Evolutionary conservation across 1,140 invertebrate species (phyloP), one percentile per base, ranked within the genome.

Genomic region (Drosophila pseudoananassae): DNA sequence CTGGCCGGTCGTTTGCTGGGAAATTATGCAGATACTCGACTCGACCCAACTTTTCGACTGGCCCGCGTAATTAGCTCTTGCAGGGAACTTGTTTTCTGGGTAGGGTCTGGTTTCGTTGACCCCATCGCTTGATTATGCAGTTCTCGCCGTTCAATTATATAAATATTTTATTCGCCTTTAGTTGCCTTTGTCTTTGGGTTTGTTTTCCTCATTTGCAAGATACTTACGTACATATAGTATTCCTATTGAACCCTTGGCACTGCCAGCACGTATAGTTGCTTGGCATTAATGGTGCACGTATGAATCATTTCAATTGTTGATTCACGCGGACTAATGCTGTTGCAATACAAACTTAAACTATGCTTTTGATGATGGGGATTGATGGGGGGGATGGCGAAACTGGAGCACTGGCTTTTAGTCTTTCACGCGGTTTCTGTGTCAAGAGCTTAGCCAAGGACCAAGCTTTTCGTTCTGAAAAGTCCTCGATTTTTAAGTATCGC

Each of bases 21-120:
- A 63, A 61, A 78, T 68, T 68, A 60, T 69, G 49, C 59, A 65
- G 43, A 66, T 61, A 55, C 54, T 51, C 58, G 46, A 75, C 75
- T 70, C 54, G 52, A 65, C 59, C 73, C 61, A 40, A 55, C 51
- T 66, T 69, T 55, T 56, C n/a, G 33, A 69, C 7, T 49, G 14
- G 38, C 59, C 15, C 17, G 58, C 58, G 53, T 71, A 66, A 81
- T 81, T 81, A 73, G 53, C 47, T 25, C 46, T 46, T 27, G 14
- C 40, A 9, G 29, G 23, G 33, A 57, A 70, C 65, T 46, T 25
- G 64, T 68, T 68, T 56, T 47, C 29, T 46, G 43, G 20, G 2
- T 20, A 3, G 20, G n/a, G n/a, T 27, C n/a, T 20, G 53, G 70
- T 51, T 76, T 17, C 54, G 65, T 57, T 69, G 57, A 56, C 55